Conservation (phyloP, 2,888 invertebrate species). For the Aelia acuminata region DNA sequence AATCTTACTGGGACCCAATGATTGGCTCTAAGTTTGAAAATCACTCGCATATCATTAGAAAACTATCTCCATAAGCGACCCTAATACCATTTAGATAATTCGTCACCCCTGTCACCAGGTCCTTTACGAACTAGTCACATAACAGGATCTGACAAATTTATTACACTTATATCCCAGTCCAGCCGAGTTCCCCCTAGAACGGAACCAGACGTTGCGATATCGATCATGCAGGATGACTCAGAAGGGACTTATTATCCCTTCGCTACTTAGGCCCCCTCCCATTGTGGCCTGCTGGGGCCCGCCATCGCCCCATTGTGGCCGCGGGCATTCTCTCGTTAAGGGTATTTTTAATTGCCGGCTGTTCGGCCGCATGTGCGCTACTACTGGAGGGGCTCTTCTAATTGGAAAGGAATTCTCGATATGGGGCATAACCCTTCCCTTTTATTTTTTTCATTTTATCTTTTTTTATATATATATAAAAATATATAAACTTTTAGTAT, state of each 20-base stretch:
- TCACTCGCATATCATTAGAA: too few species aligned
- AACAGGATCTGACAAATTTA: neutral
- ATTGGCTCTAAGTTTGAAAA: too few species aligned
- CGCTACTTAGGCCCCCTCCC: neutral
- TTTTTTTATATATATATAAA: neutral
- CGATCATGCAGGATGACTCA: constrained; percentile 52
- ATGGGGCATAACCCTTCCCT: neutral
- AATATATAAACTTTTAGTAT: neutral
- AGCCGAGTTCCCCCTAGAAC: neutral
- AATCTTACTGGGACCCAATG: too few species aligned
- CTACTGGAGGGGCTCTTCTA: neutral
- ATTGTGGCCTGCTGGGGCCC: neutral
- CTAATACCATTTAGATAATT: neutral
- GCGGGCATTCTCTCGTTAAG: constrained; percentile 22
- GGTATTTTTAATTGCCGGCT: constrained; percentile 44
- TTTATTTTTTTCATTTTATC: neutral
- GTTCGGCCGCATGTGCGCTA: neutral
- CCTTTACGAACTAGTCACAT: neutral
- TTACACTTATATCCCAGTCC: neutral
- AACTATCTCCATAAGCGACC: neutral
- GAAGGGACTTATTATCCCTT: constrained; percentile 24
- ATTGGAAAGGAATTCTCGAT: constrained; percentile 32
- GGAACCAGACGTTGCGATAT: neutral
- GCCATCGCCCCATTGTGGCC: constrained; percentile 28
- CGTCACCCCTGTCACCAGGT: neutral